phyloP scores from a whole-genome alignment of 2,797 vertebrate species.

The Darevskia nairensis region DNA sequence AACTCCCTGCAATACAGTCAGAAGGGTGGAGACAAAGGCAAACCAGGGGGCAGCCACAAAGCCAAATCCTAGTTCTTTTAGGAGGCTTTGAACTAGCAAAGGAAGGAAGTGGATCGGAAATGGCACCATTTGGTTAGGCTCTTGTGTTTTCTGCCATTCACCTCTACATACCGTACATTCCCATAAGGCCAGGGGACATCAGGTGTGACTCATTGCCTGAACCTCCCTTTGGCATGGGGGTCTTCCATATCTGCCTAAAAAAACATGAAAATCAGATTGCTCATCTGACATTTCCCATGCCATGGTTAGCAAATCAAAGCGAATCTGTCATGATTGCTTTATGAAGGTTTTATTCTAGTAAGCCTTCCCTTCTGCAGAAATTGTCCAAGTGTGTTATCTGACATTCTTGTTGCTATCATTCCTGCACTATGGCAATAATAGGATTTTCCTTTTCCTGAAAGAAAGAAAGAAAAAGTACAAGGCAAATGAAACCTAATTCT shows the following conservation, averaged over 20 bases:
- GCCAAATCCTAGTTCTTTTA: neutral
- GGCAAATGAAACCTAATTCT: conserved; percentile 4
- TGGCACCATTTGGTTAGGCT: neutral
- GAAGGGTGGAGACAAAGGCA: neutral
- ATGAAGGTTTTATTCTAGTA: neutral
- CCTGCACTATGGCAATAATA: neutral
- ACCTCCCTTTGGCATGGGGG: neutral
- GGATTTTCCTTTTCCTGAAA: neutral
- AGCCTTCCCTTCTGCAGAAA: neutral
- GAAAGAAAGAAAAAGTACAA: neutral
- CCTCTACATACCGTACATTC: neutral
- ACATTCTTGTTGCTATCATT: neutral
- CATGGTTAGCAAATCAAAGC: neutral
- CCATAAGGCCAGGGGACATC: neutral
- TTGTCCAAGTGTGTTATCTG: neutral
- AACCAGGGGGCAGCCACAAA: neutral
- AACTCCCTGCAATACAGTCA: neutral
- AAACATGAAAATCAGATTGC: neutral
- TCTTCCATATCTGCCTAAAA: neutral
- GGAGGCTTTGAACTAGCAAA: neutral
- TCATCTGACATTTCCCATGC: neutral
- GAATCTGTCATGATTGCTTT: neutral
- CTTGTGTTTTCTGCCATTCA: neutral
- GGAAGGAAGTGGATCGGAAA: neutral
- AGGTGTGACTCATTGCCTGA: too few relatives aligned